These are phyloP conservation scores for Dendrolimus pini DNA, from an alignment of 2,888 invertebrate genomes.

Conservation along the genomic window DNA sequence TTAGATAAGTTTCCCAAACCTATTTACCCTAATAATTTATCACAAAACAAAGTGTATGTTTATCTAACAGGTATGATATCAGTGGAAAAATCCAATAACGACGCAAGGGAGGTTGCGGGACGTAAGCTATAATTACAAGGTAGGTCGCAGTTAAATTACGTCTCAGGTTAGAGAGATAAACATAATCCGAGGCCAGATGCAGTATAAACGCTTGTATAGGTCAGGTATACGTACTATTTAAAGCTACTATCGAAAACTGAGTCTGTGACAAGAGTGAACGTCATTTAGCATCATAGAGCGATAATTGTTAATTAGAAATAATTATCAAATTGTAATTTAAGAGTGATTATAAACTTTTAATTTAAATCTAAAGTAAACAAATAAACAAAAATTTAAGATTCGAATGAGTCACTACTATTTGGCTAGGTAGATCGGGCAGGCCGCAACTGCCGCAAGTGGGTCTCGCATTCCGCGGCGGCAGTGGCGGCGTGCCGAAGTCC, in stretches of 20 bases:
- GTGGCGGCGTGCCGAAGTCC: slow-evolving; percentile 36
- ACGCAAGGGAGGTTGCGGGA: slow-evolving; percentile 20
- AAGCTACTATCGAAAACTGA: no score
- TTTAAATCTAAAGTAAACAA: no score
- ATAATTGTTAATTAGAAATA: no score
- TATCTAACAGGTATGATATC: slow-evolving; percentile 4
- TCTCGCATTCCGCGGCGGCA: slow-evolving; percentile 62
- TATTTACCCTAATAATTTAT: background rate
- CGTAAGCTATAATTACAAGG: slow-evolving; percentile 38
- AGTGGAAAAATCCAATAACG: slow-evolving; percentile 21
- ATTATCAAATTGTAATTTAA: no score
- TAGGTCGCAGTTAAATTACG: slow-evolving; percentile 36
- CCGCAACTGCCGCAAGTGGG: slow-evolving; percentile 68
- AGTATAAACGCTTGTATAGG: background rate
- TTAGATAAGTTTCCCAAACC: background rate
- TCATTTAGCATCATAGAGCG: no score
- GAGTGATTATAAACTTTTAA: no score
- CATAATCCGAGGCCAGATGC: slow-evolving; percentile 10
- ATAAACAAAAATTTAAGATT: slow-evolving; percentile 26
- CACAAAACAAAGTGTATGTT: background rate
- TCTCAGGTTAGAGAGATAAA: slow-evolving; percentile 20
- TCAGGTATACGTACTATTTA: background rate
- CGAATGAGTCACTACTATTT: slow-evolving; percentile 55
- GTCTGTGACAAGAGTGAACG: no score
- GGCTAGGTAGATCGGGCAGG: slow-evolving; percentile 40